Percentiles rank a stretch among this genome's conserved stretches.
phyloP scores from a whole-genome alignment of 2,797 vertebrate genomes.

The Salarias fasciatus region DNA sequence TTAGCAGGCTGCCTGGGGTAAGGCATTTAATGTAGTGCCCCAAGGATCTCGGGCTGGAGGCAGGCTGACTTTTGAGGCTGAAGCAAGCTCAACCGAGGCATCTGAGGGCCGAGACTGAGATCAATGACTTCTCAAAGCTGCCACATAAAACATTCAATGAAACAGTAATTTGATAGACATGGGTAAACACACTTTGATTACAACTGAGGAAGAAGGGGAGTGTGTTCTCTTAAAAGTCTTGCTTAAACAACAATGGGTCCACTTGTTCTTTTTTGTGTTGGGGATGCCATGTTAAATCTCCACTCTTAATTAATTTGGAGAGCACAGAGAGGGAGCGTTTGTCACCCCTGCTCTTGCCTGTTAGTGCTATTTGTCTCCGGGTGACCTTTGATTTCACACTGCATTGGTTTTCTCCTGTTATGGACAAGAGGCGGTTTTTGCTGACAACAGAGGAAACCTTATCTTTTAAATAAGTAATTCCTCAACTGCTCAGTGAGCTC shows the following conservation, averaged over 20 bases:
- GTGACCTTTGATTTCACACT: slow-evolving; percentile 88
- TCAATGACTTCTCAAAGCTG: slow-evolving; percentile 73
- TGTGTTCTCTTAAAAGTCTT: slow-evolving; percentile 60
- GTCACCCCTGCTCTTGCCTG: slow-evolving; percentile 76
- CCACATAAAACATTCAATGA: slow-evolving; percentile 74
- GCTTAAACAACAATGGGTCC: slow-evolving; percentile 64
- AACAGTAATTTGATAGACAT: slow-evolving; percentile 63
- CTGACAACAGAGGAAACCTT: slow-evolving; percentile 87
- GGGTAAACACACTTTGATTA: slow-evolving; percentile 71
- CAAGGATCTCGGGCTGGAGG: slow-evolving; percentile 57
- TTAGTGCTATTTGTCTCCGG: slow-evolving; percentile 83
- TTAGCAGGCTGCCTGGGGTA: slow-evolving; percentile 76
- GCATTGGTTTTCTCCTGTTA: slow-evolving; percentile 83
- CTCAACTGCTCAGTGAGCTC: slow-evolving; percentile 83
- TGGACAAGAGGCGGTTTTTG: slow-evolving; percentile 82
- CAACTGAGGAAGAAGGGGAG: slow-evolving; percentile 40
- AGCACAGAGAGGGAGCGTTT: slow-evolving; percentile 69
- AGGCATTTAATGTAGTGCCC: slow-evolving; percentile 70
- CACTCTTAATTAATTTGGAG: slow-evolving; percentile 83
- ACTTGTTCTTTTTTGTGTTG: slow-evolving; percentile 68
- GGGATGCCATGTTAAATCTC: slow-evolving; percentile 74
- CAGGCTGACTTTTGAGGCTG: slow-evolving; percentile 50
- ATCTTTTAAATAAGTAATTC: slow-evolving; percentile 91
- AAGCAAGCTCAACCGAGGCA: slow-evolving; percentile 52
- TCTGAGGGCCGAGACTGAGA: slow-evolving; percentile 70